phyloP scores from a whole-genome alignment of 2,888 invertebrate genomes.

The Drosophila paracracens region DNA sequence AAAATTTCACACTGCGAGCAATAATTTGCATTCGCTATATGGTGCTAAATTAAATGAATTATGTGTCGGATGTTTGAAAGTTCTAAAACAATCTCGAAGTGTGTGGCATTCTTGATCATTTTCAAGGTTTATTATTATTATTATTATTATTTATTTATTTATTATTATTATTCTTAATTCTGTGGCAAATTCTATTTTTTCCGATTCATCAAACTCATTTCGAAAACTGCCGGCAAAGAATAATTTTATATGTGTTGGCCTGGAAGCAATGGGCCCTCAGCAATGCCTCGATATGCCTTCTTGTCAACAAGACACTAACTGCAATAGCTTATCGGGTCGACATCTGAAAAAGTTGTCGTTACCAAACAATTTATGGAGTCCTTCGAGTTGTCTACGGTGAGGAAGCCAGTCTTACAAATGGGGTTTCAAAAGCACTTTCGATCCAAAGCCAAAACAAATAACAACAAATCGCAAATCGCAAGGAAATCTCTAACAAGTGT shows the following conservation, averaged over 20 bases:
- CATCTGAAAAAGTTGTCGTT: constrained; percentile 52
- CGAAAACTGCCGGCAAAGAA: not conserved
- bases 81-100: not conserved
- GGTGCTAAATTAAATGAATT: not conserved
- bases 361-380: constrained; percentile 58
- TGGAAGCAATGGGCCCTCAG: not conserved
- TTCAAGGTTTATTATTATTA: not conserved
- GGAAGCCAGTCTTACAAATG: constrained; percentile 11
- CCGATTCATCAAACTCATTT: not conserved
- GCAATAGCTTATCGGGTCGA: constrained; percentile 42
- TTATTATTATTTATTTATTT: not conserved
- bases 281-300: not conserved
- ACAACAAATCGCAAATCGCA: constrained; percentile 25
- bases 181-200: not conserved
- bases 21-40: not conserved
- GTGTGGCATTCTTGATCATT: not conserved
- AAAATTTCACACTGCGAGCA: not conserved
- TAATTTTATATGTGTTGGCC: not conserved
- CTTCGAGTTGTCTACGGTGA: constrained; percentile 38
- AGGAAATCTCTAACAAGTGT: constrained; percentile 76
- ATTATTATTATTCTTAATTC: not conserved
- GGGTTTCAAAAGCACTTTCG: constrained; percentile 36
- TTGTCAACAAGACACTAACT: constrained; percentile 4
- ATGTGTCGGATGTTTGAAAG: not conserved
- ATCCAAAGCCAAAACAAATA: constrained; percentile 42